A percentile compares a stretch with the other conserved stretches of the same genome.
These are phyloP conservation scores for Steinernema carpocapsae DNA, from an alignment of 2,888 invertebrate genomes.

Conservation along the genomic window DNA sequence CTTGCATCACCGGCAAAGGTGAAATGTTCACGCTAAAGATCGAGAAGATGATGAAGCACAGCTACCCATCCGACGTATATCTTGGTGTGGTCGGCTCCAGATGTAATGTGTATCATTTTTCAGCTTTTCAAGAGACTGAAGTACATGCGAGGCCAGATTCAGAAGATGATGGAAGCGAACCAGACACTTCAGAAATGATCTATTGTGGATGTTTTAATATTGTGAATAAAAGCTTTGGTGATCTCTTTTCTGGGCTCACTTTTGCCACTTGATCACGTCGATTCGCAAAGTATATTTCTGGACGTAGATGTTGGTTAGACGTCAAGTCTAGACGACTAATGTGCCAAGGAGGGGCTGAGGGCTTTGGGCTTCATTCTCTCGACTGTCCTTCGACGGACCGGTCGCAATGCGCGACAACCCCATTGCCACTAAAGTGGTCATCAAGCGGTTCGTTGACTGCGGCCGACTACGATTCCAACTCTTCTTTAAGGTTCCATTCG, in stretches of 20 bases:
- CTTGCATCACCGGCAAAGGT: slow-evolving; percentile 77
- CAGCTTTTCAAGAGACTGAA: slow-evolving; percentile 5
- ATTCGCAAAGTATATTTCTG: too few species aligned
- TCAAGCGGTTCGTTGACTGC: background rate
- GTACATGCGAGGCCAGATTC: slow-evolving; percentile 2
- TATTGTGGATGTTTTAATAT: too few species aligned
- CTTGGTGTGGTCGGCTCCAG: background rate
- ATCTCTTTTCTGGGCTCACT: too few species aligned
- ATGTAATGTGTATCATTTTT: background rate
- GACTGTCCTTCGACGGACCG: background rate
- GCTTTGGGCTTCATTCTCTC: background rate
- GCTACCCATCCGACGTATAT: slow-evolving; percentile 1
- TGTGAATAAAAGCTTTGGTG: too few species aligned
- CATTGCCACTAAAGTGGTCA: background rate
- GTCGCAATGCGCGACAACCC: slow-evolving; percentile 14
- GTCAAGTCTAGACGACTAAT: too few species aligned
- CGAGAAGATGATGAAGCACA: slow-evolving; percentile 9
- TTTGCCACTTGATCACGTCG: too few species aligned
- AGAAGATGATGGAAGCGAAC: slow-evolving; percentile 29
- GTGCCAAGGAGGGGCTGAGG: too few species aligned
- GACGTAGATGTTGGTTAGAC: too few species aligned
- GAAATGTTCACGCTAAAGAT: slow-evolving; percentile 20
- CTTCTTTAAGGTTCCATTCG: slow-evolving; percentile 20
- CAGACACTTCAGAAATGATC: too few species aligned
- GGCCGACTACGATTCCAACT: background rate